phyloP scores from a whole-genome alignment of 1,140 invertebrate genomes.

The Anagrus nilaparvatae region DNA sequence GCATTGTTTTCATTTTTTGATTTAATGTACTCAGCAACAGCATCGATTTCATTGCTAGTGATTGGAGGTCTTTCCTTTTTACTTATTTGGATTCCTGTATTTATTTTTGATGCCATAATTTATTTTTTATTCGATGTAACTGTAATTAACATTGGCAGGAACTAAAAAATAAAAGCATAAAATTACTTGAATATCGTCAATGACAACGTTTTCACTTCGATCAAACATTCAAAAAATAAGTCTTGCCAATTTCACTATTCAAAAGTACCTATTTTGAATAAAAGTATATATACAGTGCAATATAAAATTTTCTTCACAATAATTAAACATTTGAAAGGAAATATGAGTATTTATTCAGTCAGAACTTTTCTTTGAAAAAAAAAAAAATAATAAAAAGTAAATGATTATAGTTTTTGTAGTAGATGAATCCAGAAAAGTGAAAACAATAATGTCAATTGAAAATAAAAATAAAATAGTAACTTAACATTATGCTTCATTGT shows the following conservation, averaged over 20 bases:
- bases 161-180: conserved; percentile 19
- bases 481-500: too few species aligned
- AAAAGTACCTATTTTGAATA: conserved; percentile 17
- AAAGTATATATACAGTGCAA: too few species aligned
- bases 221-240: conserved; percentile 8
- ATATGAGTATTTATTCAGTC: too few species aligned
- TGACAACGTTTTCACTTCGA: conserved; percentile 16
- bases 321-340: too few species aligned
- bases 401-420: too few species aligned
- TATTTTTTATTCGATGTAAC: background rate
- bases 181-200: conserved; percentile 22
- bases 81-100: background rate
- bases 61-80: conserved; percentile 2
- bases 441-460: too few species aligned
- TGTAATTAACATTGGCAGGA: conserved; percentile 4
- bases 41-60: background rate
- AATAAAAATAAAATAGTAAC: too few species aligned
- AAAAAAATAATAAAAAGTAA: too few species aligned
- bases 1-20: conserved; percentile 1
- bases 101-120: conserved; percentile 1
- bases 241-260: conserved; percentile 15
- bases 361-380: too few species aligned
- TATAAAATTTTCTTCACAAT: too few species aligned
- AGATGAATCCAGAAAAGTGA: too few species aligned
- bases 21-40: conserved; percentile 3